Evolutionary conservation across 2,113 vertebrate species (phyloP).

Genomic region (Apistogramma diplotaenia): DNA sequence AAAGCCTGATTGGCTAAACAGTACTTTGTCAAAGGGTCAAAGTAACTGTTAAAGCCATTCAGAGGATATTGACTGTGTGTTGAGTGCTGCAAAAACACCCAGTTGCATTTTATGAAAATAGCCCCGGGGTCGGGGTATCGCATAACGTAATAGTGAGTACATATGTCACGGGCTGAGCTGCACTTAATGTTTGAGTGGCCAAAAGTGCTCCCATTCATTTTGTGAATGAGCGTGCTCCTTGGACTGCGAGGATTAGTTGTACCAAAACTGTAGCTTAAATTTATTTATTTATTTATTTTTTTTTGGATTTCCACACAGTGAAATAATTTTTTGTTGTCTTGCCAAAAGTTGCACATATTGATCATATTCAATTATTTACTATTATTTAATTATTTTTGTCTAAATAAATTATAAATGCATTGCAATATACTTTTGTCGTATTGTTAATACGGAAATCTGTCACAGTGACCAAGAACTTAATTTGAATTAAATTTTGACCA

Average conservation of each 20-base stretch:
- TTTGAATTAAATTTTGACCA: background rate
- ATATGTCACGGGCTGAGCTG: constrained; percentile 45
- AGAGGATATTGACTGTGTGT: constrained; percentile 26
- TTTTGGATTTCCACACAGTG: background rate
- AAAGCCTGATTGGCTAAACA: constrained; percentile 55
- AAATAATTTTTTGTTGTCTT: background rate
- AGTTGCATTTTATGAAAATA: constrained; percentile 64
- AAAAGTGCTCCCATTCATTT: constrained; percentile 25
- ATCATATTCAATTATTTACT: background rate
- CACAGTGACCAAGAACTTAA: too few species aligned
- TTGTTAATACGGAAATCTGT: too few species aligned
- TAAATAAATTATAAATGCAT: too few species aligned
- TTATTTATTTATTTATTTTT: background rate
- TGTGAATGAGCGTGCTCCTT: constrained; percentile 7
- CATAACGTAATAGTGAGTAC: constrained; percentile 43
- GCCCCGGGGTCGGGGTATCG: constrained; percentile 46
- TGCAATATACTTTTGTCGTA: too few species aligned
- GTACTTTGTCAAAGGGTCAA: constrained; percentile 62
- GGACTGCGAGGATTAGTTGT: background rate
- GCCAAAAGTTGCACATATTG: background rate
- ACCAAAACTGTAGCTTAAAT: too few species aligned
- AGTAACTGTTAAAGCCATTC: constrained; percentile 52
- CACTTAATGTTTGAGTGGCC: constrained; percentile 29
- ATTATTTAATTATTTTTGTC: background rate
- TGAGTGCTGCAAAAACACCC: constrained; percentile 36